Percentiles rank a stretch among this genome's conserved stretches.
phyloP scores from a whole-genome alignment of 2,797 vertebrate species.

The Lates japonicus region DNA sequence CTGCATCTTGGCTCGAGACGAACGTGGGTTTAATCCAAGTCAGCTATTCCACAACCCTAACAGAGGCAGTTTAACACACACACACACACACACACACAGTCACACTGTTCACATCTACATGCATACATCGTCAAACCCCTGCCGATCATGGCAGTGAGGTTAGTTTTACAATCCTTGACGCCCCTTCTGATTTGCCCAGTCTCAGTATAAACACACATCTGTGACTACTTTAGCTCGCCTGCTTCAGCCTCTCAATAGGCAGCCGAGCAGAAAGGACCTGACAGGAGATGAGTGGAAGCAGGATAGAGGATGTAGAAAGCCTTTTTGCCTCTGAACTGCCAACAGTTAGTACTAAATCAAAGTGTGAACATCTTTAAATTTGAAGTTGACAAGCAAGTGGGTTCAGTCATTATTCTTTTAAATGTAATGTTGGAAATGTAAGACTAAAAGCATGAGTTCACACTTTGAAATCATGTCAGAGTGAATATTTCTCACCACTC shows the following conservation, averaged over 20 bases:
- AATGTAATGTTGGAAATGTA: slow-evolving; percentile 27
- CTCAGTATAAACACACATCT: slow-evolving; percentile 75
- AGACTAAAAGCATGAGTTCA: slow-evolving; percentile 16
- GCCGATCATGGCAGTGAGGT: slow-evolving; percentile 58
- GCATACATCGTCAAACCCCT: slow-evolving; percentile 46
- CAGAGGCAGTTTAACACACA: slow-evolving; percentile 51
- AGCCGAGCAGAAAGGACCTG: slow-evolving; percentile 67
- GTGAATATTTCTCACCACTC: not conserved
- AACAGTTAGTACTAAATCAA: slow-evolving; percentile 40
- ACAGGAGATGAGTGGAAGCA: slow-evolving; percentile 69
- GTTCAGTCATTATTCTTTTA: slow-evolving; percentile 8
- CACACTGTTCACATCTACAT: slow-evolving; percentile 39
- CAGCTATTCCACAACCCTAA: slow-evolving; percentile 49
- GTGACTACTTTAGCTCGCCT: slow-evolving; percentile 68
- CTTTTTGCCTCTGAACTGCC: slow-evolving; percentile 21
- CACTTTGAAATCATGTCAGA: slow-evolving; percentile 25
- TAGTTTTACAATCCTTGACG: slow-evolving; percentile 71
- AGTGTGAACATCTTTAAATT: slow-evolving; percentile 53
- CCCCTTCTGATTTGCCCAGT: slow-evolving; percentile 63
- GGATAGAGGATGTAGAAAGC: slow-evolving; percentile 34
- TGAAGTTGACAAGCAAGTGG: slow-evolving; percentile 9
- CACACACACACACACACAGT: slow-evolving; percentile 46
- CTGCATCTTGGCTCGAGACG: slow-evolving; percentile 64
- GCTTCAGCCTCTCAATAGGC: slow-evolving; percentile 57
- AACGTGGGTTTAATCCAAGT: slow-evolving; percentile 61